Base-by-base conservation (phyloP, 2,888 invertebrate genomes). In the Nephrotoma flavescens region DNA sequence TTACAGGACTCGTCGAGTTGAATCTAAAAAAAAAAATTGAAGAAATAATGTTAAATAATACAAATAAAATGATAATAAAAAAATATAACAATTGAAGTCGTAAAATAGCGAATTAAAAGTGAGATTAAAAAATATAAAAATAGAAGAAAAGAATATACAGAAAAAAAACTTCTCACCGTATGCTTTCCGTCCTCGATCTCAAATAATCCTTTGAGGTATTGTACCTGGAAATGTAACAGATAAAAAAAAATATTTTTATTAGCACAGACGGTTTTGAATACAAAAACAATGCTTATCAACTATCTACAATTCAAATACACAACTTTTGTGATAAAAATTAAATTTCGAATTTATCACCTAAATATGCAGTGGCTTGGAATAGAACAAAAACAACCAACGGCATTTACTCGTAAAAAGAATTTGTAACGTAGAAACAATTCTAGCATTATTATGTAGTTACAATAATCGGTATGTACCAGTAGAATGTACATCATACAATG, bases 171-270 rank as follows among this genome's bases (percentile, higher is more conserved):
- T 88, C 91, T 92, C 93, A 96, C 96, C 96, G 94, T 93, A 96
- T 95, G 92, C 96, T 96, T 91, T 96, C 96, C 87, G 96, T 96
- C 90, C 96, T 93, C 88, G 96, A 96, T 88, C 95, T 92, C 15
- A 95, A 96, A 95, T 96, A 96, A 91, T 96, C 96, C 91, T 96
- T 96, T 90, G 95, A 96, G 90, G 95, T 93, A 87, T 95, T 94
- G 89, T 95, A 95, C 87, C 95, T 95, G 89, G n/a, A 84, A 84
- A 12, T 42, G 31, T 31, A 71, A 71, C 71, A 71, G 71, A 31
- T 71, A 71, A 71, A 19, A 71, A 19, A 71, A 71, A 71, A 31
- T 9, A 11, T 9, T 6, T 3, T 71, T 71, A 31, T 71, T 71
- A 71, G 31, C 71, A 31, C n/a, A 71, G 7, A 71, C 31, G 1